Evolutionary conservation across 2,113 vertebrate species (phyloP).

Genomic region (Ailuropoda melanoleuca): DNA sequence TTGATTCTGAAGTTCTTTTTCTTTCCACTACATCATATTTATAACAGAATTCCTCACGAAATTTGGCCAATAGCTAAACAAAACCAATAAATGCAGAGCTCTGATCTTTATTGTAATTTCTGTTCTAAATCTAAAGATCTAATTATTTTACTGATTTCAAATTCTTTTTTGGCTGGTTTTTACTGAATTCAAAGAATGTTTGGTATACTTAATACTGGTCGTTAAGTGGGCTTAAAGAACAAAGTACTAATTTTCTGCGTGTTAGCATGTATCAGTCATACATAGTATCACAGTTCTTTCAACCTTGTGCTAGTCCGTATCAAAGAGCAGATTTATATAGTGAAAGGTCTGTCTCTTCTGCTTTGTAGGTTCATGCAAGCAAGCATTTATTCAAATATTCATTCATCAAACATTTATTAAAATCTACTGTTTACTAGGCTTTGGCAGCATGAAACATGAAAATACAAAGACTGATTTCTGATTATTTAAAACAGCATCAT

Average conservation of each 20-base stretch:
- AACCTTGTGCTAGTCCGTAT: background rate
- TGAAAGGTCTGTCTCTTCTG: background rate
- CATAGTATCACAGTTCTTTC: background rate
- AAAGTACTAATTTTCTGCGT: background rate
- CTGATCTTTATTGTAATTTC: background rate
- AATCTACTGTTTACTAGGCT: background rate
- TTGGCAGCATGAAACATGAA: background rate
- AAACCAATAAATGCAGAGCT: background rate
- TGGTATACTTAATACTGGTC: background rate
- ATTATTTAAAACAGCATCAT: background rate
- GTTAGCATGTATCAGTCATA: background rate
- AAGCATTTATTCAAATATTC: background rate
- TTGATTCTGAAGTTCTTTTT: background rate
- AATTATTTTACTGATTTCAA: background rate
- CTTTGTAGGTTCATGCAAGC: background rate
- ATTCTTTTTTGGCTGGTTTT: background rate
- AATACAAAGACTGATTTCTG: slow-evolving; percentile 20
- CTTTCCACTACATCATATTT: background rate
- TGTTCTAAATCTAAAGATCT: background rate
- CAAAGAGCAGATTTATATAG: background rate
- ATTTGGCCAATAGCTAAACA: background rate
- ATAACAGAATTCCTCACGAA: background rate
- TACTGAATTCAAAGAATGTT: background rate
- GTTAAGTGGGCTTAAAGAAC: background rate
- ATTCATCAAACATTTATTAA: slow-evolving; percentile 17